Evolutionary conservation across 2,797 vertebrate species (phyloP).

Genomic region (Crenuchus spilurus): DNA sequence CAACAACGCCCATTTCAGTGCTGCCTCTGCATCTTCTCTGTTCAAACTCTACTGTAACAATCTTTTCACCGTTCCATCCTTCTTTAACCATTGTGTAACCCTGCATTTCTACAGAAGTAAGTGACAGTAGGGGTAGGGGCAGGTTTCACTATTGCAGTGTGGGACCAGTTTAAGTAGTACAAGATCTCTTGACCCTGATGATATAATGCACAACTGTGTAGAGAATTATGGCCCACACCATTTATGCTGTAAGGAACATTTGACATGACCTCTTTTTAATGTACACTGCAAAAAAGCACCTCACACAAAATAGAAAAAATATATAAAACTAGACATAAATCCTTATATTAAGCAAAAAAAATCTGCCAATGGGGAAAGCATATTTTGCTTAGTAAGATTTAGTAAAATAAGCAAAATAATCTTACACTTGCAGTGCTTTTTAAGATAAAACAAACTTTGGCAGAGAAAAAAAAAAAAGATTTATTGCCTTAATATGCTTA

Average conservation of each 20-base stretch:
- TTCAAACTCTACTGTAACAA: conserved; percentile 29
- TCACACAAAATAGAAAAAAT: no score
- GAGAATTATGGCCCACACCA: conserved; percentile 24
- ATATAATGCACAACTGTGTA: conserved; percentile 38
- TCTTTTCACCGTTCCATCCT: conserved; percentile 16
- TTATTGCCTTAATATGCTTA: no score
- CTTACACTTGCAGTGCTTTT: no score
- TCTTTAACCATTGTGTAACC: background rate
- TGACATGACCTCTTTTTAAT: conserved; percentile 49
- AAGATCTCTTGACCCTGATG: conserved; percentile 38
- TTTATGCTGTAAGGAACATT: conserved; percentile 42
- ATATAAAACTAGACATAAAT: no score
- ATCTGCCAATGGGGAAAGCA: no score
- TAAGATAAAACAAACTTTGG: no score
- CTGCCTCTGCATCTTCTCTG: conserved; percentile 47
- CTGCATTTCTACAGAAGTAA: conserved; percentile 1
- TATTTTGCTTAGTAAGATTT: no score
- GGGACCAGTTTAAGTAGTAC: conserved; percentile 17
- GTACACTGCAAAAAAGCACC: no score
- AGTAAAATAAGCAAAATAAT: no score
- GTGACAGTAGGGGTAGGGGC: background rate
- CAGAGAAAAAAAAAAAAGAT: no score
- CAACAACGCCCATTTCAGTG: conserved; percentile 58
- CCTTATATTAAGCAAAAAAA: no score
- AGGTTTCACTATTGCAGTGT: background rate